Conservation (phyloP, 1,140 invertebrate genomes). For the Chlorops oryzae region DNA sequence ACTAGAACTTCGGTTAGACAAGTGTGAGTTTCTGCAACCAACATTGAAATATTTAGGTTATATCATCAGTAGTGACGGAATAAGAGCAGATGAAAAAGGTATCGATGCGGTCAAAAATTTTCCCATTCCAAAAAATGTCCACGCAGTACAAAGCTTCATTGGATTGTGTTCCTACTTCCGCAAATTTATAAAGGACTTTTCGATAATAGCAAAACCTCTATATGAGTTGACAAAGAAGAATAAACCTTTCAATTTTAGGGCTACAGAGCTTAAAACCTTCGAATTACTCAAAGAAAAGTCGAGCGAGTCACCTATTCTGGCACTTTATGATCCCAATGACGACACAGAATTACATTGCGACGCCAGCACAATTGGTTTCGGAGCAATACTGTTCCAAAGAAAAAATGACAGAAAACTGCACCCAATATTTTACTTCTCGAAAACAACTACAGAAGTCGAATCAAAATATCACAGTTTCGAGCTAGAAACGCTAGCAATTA, state of each 20-base stretch:
- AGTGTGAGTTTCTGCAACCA: constrained; percentile 19
- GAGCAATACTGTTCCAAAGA: constrained; percentile 22
- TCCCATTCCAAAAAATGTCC: constrained; percentile 8
- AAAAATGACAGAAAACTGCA: constrained; percentile 18
- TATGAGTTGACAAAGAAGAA: constrained; percentile 10
- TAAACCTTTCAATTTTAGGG: constrained; percentile 6
- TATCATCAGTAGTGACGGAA: constrained; percentile 13
- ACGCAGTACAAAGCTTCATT: constrained; percentile 5
- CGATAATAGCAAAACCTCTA: constrained; percentile 11
- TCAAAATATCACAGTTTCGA: constrained; percentile 37
- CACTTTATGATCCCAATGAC: constrained; percentile 5
- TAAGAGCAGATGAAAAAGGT: constrained; percentile 15
- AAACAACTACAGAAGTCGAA: constrained; percentile 27
- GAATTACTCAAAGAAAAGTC: constrained; percentile 2
- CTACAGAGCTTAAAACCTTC: not conserved
- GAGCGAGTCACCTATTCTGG: not conserved
- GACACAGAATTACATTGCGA: constrained; percentile 17
- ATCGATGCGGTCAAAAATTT: constrained; percentile 9
- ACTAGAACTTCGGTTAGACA: constrained; percentile 20
- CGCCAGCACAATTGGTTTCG: constrained; percentile 28
- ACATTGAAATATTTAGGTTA: constrained; percentile 21
- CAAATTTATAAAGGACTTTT: constrained; percentile 11
- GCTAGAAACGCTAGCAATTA: constrained; percentile 31
- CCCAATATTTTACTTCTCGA: constrained; percentile 37
- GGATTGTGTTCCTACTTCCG: constrained; percentile 12